These are phyloP conservation scores for Coremacera marginata DNA, from an alignment of 2,888 invertebrate genomes.

Conservation along the genomic window DNA sequence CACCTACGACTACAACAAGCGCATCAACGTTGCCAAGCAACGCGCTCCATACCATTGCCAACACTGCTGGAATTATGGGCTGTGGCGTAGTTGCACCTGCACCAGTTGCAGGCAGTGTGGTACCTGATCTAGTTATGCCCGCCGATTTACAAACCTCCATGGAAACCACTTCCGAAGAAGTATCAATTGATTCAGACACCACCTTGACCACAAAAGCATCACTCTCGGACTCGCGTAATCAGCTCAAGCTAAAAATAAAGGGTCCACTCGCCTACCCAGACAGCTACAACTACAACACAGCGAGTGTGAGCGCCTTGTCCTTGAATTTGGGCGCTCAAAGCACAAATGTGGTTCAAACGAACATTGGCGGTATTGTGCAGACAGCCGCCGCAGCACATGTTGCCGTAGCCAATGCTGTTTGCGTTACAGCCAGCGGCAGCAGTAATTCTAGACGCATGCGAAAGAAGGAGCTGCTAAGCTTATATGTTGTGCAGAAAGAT, in stretches of 20 bases:
- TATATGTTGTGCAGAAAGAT: constrained; percentile 85
- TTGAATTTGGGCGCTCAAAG: constrained; percentile 44
- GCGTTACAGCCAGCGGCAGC: constrained; percentile 67
- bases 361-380: constrained; percentile 55
- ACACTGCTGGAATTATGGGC: constrained; percentile 23
- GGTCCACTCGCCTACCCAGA: constrained; percentile 84
- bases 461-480: constrained; percentile 87
- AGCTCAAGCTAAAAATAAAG: constrained; percentile 91
- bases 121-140: constrained; percentile 59
- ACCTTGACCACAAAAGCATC: constrained; percentile 77
- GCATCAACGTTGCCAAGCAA: constrained; percentile 42
- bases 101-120: constrained; percentile 48
- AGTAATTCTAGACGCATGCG: constrained; percentile 87
- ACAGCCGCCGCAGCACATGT: constrained; percentile 51
- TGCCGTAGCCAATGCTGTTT: constrained; percentile 54
- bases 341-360: constrained; percentile 53
- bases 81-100: background rate
- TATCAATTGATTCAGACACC: constrained; percentile 69
- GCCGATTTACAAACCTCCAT: constrained; percentile 64
- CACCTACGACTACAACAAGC: background rate
- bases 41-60: constrained; percentile 18
- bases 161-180: constrained; percentile 69
- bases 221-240: constrained; percentile 84
- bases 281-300: constrained; percentile 73
- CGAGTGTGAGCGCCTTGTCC: constrained; percentile 65